Evolutionary conservation across 2,888 invertebrate species (phyloP).

Genomic region (Cylindroiulus punctatus): DNA sequence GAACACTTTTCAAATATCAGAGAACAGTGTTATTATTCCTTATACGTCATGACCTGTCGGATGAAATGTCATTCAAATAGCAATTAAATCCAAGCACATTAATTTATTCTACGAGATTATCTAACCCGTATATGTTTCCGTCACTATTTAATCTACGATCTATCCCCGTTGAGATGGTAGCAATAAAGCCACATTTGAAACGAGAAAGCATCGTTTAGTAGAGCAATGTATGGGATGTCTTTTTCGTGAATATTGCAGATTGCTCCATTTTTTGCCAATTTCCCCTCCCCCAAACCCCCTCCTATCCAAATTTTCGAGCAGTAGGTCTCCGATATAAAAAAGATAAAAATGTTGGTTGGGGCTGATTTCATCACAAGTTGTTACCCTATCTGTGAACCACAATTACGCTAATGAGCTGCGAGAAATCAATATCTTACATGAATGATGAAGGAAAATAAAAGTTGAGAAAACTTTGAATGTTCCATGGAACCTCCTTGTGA

Average conservation of each 20-base stretch:
- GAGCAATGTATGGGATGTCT: background rate
- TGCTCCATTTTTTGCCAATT: conserved; percentile 37
- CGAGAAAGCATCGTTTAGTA: background rate
- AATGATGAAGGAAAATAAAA: conserved; percentile 48
- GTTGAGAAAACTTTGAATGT: background rate
- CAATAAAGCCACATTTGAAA: background rate
- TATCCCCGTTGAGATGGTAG: background rate
- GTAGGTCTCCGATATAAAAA: conserved; percentile 36
- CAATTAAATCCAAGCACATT: background rate
- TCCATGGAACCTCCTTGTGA: background rate
- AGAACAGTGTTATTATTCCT: too few species aligned
- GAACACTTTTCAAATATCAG: too few species aligned
- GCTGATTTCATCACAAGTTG: conserved; percentile 53
- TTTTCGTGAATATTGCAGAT: background rate
- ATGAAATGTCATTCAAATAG: background rate
- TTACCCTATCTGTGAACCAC: conserved; percentile 55
- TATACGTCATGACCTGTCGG: background rate
- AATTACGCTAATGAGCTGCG: conserved; percentile 54
- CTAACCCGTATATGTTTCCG: background rate
- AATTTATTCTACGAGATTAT: background rate
- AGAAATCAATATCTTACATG: conserved; percentile 53
- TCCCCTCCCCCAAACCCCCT: background rate
- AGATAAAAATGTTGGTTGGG: conserved; percentile 52
- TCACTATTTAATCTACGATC: background rate
- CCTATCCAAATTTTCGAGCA: background rate